Percentiles rank a stretch among this genome's conserved stretches.
phyloP scores from a whole-genome alignment of 2,888 invertebrate genomes.

The Branchinecta sandiegonensis region DNA sequence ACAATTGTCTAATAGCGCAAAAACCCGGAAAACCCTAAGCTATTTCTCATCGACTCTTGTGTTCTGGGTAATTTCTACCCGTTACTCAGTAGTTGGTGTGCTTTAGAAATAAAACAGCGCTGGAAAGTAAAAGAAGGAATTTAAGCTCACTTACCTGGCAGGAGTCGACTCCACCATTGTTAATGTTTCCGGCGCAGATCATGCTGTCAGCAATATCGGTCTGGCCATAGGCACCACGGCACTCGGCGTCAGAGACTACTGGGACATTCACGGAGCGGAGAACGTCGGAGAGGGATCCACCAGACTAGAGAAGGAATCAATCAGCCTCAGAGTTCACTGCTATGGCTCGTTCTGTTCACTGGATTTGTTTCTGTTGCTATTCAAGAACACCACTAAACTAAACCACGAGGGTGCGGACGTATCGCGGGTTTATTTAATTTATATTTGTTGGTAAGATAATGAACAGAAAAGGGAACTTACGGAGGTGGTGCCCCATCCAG shows the following conservation, averaged over 20 bases:
- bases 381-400: no score
- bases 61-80: no score
- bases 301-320: not conserved
- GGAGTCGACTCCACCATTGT: constrained; percentile 22
- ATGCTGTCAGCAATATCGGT: constrained; percentile 38
- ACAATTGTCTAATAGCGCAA: no score
- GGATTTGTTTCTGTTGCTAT: not conserved
- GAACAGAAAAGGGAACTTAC: not conserved
- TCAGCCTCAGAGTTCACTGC: not conserved
- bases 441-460: no score
- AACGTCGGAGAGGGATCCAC: constrained; percentile 13
- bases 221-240: constrained; percentile 34
- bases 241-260: constrained; percentile 35
- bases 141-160: constrained; percentile 27
- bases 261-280: constrained; percentile 11
- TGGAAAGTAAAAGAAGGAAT: not conserved
- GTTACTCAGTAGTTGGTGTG: no score
- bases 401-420: no score
- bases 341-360: not conserved
- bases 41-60: no score
- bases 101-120: not conserved
- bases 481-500: constrained; percentile 42
- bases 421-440: no score
- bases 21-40: no score
- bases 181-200: constrained; percentile 26